These are phyloP conservation scores for Belgica antarctica DNA, from an alignment of 2,888 invertebrate species.

Conservation along the genomic window DNA sequence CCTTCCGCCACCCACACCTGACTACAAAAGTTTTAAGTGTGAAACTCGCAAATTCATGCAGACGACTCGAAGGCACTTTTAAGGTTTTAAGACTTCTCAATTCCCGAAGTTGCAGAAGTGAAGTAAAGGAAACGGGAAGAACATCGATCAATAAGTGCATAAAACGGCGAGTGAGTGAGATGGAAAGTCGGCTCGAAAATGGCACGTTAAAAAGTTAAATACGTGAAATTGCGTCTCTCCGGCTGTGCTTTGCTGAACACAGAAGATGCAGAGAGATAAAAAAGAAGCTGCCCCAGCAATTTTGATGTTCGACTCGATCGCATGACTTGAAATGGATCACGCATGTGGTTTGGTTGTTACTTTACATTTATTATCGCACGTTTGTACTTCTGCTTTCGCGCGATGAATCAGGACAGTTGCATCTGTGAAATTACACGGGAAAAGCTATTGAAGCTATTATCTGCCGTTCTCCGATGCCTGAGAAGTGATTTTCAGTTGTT, in stretches of 20 bases:
- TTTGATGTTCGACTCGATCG: neutral
- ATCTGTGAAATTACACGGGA: neutral
- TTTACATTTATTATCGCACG: slow-evolving; percentile 16
- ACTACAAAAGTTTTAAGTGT: no score
- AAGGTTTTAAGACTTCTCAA: neutral
- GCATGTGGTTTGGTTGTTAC: neutral
- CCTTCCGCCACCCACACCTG: no score
- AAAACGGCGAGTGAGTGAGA: neutral
- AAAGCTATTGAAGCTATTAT: slow-evolving; percentile 11
- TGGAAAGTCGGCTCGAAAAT: neutral
- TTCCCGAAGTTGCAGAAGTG: neutral
- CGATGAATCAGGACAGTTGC: neutral
- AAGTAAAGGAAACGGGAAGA: slow-evolving; percentile 12
- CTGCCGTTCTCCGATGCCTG: neutral
- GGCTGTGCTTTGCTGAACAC: neutral
- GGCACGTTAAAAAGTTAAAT: slow-evolving; percentile 9
- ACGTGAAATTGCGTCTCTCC: neutral
- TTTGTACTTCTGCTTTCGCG: neutral
- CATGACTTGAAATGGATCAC: slow-evolving; percentile 1
- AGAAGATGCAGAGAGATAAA: neutral
- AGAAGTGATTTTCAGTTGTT: slow-evolving; percentile 2
- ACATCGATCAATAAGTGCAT: neutral
- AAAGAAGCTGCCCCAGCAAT: neutral
- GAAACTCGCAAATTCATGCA: no score
- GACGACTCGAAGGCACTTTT: neutral